A percentile compares a stretch with the other conserved stretches of the same genome.
These are phyloP conservation scores for Ficedula albicollis DNA, from an alignment of 2,797 vertebrate genomes.

Conservation along the genomic window DNA sequence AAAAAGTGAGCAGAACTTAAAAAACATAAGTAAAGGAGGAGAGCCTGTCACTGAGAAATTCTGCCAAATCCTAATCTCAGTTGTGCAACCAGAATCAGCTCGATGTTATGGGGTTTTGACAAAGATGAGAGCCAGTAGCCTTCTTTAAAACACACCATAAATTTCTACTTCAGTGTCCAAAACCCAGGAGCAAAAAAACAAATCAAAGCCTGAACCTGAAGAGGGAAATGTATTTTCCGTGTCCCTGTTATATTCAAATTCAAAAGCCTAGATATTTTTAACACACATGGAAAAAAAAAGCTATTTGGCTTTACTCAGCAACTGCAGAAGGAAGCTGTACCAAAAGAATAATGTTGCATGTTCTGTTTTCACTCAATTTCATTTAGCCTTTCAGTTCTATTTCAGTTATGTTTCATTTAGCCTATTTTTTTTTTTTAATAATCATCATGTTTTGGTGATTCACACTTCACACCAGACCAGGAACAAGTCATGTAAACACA, in stretches of 20 bases:
- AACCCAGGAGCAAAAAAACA: background rate
- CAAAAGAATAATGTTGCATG: slow-evolving; percentile 23
- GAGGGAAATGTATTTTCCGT: background rate
- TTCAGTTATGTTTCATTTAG: slow-evolving; percentile 49
- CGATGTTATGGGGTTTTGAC: background rate
- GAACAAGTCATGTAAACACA: slow-evolving; percentile 54
- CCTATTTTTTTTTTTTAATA: slow-evolving; percentile 19
- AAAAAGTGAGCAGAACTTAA: background rate
- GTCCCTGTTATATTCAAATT: background rate
- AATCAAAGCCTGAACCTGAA: background rate
- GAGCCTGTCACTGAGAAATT: background rate
- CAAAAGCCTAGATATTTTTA: slow-evolving; percentile 10
- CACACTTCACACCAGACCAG: slow-evolving; percentile 60
- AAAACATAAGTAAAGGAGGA: background rate
- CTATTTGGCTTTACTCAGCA: slow-evolving; percentile 30
- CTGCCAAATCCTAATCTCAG: background rate
- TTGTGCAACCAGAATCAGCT: background rate
- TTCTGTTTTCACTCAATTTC: slow-evolving; percentile 44
- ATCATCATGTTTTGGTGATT: slow-evolving; percentile 64
- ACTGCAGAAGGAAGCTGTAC: slow-evolving; percentile 32
- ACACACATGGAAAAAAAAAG: background rate
- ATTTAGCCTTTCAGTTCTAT: slow-evolving; percentile 50
- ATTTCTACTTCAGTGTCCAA: background rate
- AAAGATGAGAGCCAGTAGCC: background rate
- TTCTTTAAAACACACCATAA: background rate